These are phyloP conservation scores for Acleris cristana DNA, from an alignment of 2,888 invertebrate genomes.

Conservation along the genomic window DNA sequence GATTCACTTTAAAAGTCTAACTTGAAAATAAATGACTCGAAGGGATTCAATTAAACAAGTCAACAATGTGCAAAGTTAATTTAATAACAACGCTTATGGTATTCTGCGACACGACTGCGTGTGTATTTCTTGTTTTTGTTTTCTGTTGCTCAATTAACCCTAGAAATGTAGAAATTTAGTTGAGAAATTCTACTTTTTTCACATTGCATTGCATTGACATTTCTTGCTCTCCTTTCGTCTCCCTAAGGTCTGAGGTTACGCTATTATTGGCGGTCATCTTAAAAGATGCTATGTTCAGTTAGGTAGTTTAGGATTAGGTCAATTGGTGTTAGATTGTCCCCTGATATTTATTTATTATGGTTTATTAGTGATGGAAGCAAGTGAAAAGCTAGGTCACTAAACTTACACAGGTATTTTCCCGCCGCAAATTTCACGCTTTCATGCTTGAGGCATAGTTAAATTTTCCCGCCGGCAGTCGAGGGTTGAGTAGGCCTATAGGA, in stretches of 20 bases:
- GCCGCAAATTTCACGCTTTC: not conserved
- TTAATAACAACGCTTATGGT: not conserved
- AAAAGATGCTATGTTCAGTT: too few relatives aligned
- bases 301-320: too few relatives aligned
- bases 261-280: not conserved
- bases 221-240: conserved; percentile 1
- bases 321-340: too few relatives aligned
- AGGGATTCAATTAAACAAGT: conserved; percentile 13
- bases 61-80: conserved; percentile 10
- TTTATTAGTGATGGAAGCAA: too few relatives aligned
- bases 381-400: too few relatives aligned
- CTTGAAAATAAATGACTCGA: conserved; percentile 18
- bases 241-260: not conserved
- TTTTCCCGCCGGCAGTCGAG: conserved; percentile 16
- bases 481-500: conserved; percentile 13
- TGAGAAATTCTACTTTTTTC: not conserved
- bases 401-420: too few relatives aligned
- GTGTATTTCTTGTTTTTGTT: conserved; percentile 1
- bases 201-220: too few relatives aligned
- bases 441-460: too few relatives aligned
- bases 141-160: conserved; percentile 1
- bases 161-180: not conserved
- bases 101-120: not conserved
- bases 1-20: conserved; percentile 12
- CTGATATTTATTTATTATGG: too few relatives aligned